Evolutionary conservation across 2,113 vertebrate species (phyloP).

Genomic region (Galeopterus variegatus): DNA sequence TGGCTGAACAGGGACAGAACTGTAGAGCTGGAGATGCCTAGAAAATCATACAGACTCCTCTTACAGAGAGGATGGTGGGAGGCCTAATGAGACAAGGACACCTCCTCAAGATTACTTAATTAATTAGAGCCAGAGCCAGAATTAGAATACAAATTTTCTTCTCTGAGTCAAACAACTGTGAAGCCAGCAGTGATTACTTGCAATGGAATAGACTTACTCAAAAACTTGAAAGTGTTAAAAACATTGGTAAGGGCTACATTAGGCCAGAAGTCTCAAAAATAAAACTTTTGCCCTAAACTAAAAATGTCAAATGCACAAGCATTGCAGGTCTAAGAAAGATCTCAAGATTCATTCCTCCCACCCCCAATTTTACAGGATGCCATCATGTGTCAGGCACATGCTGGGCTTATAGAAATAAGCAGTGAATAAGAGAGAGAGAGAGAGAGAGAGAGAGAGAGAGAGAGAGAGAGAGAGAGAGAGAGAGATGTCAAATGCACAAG

Average conservation of each 20-base stretch:
- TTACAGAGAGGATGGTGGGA: background rate
- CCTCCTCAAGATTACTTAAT: background rate
- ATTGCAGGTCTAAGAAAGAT: background rate
- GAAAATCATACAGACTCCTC: background rate
- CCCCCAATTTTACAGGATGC: background rate
- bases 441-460: background rate
- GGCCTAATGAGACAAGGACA: background rate
- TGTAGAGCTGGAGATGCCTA: background rate
- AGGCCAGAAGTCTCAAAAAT: conserved; percentile 5
- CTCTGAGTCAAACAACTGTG: background rate
- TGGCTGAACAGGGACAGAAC: background rate
- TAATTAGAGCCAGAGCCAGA: background rate
- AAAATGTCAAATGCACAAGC: background rate
- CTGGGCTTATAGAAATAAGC: background rate
- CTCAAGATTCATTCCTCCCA: background rate
- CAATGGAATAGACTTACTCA: background rate
- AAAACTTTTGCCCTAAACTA: conserved; percentile 5
- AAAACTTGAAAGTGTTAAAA: conserved; percentile 11
- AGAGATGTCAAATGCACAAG: background rate
- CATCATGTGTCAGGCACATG: background rate
- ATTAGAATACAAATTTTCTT: background rate
- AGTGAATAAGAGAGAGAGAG: background rate
- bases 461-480: accelerated
- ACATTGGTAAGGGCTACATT: background rate
- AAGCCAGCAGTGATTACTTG: background rate